phyloP scores from a whole-genome alignment of 2,113 vertebrate genomes.

The Indicator maculatus region DNA sequence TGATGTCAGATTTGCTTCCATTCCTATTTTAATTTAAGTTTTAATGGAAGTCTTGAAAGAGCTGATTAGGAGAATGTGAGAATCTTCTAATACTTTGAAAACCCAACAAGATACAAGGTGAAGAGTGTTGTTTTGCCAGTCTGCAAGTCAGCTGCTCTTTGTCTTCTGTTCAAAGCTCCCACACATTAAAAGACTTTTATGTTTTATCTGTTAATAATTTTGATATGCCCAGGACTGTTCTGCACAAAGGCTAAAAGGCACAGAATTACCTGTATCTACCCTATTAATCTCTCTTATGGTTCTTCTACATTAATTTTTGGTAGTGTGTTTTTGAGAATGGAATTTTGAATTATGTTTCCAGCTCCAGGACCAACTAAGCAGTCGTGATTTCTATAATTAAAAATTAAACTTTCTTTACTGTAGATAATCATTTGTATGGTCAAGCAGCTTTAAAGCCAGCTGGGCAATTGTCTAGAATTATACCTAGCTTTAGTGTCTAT shows the following conservation, averaged over 20 bases:
- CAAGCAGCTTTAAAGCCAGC: background rate
- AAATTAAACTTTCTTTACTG: background rate
- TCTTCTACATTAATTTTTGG: background rate
- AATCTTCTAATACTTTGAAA: background rate
- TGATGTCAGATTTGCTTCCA: background rate
- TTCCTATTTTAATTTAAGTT: slow-evolving; percentile 16
- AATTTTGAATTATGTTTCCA: background rate
- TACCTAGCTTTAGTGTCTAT: background rate
- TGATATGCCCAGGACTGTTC: background rate
- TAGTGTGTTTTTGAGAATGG: background rate
- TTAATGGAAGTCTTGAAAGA: background rate
- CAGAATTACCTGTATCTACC: background rate
- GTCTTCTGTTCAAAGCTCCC: background rate
- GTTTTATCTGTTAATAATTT: background rate
- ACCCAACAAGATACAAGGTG: background rate
- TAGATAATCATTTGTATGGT: background rate
- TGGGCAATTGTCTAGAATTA: background rate
- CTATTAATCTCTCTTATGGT: background rate
- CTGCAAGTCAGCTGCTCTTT: background rate
- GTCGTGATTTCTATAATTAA: background rate
- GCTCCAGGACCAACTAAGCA: background rate
- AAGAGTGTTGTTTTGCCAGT: background rate
- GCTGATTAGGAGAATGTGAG: background rate
- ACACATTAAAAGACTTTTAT: background rate
- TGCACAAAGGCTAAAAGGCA: background rate